A percentile compares a stretch with the other conserved stretches of the same genome.
Conservation (phyloP, 2,797 vertebrate species). For the Tapera naevia region DNA sequence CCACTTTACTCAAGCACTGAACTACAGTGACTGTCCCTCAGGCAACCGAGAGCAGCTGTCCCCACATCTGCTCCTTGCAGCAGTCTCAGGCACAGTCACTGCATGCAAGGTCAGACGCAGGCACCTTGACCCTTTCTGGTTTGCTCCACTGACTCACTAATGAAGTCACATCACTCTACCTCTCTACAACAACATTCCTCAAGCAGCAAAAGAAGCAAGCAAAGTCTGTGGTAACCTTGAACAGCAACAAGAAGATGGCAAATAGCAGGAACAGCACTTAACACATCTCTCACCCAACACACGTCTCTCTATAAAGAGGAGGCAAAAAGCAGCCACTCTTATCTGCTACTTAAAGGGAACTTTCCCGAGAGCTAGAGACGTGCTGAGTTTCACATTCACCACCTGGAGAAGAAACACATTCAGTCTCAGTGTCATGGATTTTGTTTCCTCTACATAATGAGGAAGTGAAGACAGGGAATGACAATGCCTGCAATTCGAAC, state of each 20-base stretch:
- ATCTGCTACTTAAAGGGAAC: not conserved
- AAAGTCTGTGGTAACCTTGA: not conserved
- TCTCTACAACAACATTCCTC: not conserved
- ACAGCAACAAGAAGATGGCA: not conserved
- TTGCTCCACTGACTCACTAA: not conserved
- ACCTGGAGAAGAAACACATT: not conserved
- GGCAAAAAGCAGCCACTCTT: not conserved
- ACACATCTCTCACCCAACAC: too few species aligned
- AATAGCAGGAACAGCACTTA: not conserved
- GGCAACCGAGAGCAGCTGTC: not conserved
- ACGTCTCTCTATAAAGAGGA: not conserved
- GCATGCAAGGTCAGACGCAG: not conserved
- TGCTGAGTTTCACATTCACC: not conserved
- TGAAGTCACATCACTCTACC: not conserved
- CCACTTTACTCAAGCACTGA: rapidly evolving
- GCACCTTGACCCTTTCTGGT: not conserved
- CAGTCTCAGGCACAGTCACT: not conserved
- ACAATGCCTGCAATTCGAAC: not conserved
- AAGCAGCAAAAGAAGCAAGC: not conserved
- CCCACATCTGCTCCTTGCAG: not conserved
- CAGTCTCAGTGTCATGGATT: not conserved
- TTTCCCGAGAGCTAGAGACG: not conserved
- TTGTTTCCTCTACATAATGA: not conserved
- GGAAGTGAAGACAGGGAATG: not conserved
- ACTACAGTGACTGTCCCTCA: not conserved